Evolutionary conservation across 2,113 vertebrate genomes (phyloP).

Genomic region (Actenoides hombroni): DNA sequence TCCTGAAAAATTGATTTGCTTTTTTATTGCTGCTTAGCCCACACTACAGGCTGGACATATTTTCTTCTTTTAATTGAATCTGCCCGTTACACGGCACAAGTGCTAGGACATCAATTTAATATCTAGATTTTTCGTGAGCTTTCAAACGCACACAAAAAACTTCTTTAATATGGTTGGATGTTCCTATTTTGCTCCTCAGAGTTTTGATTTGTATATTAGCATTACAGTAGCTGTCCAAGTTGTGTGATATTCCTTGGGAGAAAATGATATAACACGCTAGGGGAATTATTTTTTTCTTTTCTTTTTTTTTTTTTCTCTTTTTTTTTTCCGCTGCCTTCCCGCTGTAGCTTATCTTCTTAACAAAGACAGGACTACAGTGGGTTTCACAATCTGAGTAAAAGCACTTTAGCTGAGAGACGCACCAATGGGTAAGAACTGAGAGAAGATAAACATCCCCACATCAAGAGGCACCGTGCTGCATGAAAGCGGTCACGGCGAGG

Average conservation of each 20-base stretch:
- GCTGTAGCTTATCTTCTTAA: conserved; percentile 57
- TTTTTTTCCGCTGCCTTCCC: not conserved
- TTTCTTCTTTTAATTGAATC: conserved; percentile 51
- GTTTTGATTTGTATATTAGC: conserved; percentile 60
- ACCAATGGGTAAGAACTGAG: conserved; percentile 1
- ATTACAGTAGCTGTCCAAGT: conserved; percentile 28
- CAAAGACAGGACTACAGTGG: conserved; percentile 37
- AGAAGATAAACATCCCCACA: conserved; percentile 52
- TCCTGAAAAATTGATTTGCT: conserved; percentile 57
- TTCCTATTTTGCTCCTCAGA: conserved; percentile 52
- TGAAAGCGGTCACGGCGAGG: not conserved
- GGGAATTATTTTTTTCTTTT: not conserved
- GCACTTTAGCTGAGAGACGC: conserved; percentile 46
- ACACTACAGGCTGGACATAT: conserved; percentile 15
- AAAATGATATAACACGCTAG: not conserved
- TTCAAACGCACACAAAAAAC: not conserved
- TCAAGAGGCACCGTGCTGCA: not conserved
- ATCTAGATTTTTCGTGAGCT: conserved; percentile 18
- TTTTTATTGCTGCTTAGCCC: conserved; percentile 61
- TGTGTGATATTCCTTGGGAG: conserved; percentile 53
- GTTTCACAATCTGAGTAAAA: conserved; percentile 45
- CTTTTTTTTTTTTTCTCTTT: not conserved
- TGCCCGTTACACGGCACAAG: conserved; percentile 26
- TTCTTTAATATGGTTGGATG: conserved; percentile 32
- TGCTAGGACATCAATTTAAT: conserved; percentile 36